phyloP scores from a whole-genome alignment of 1,140 invertebrate species.

The Anastrepha obliqua region DNA sequence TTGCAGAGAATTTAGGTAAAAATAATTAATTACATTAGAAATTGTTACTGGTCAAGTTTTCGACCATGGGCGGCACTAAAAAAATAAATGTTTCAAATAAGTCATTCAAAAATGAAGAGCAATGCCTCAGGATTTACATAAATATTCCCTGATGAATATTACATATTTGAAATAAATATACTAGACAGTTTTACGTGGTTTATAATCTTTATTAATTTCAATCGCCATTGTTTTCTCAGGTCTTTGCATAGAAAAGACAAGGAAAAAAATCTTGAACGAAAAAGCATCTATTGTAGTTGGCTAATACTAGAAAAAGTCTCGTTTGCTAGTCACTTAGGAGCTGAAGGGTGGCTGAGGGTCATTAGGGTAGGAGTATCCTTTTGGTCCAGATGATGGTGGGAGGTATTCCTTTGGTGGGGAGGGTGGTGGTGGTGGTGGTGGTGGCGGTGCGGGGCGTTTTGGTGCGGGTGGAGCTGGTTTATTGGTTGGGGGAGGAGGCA shows the following conservation, averaged over 20 bases:
- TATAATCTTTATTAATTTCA: conserved; percentile 17
- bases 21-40: too few relatives aligned
- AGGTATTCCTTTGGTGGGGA: conserved; percentile 55
- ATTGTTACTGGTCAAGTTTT: too few relatives aligned
- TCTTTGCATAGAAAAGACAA: conserved; percentile 4
- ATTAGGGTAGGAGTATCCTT: conserved; percentile 71
- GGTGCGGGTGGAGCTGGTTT: conserved; percentile 48
- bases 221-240: background rate
- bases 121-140: too few relatives aligned
- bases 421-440: conserved; percentile 58
- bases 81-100: too few relatives aligned
- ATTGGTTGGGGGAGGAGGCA: conserved; percentile 54
- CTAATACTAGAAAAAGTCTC: conserved; percentile 41
- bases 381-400: conserved; percentile 25
- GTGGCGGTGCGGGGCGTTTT: conserved; percentile 47
- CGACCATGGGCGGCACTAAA: too few relatives aligned
- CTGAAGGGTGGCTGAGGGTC: conserved; percentile 69
- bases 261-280: background rate
- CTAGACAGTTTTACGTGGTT: background rate
- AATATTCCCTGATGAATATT: too few relatives aligned
- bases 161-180: too few relatives aligned
- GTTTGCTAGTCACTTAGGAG: conserved; percentile 60
- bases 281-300: background rate
- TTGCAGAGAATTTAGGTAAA: too few relatives aligned
- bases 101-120: too few relatives aligned